phyloP scores from a whole-genome alignment of 2,888 invertebrate species.

The Chrysotoxum bicinctum region DNA sequence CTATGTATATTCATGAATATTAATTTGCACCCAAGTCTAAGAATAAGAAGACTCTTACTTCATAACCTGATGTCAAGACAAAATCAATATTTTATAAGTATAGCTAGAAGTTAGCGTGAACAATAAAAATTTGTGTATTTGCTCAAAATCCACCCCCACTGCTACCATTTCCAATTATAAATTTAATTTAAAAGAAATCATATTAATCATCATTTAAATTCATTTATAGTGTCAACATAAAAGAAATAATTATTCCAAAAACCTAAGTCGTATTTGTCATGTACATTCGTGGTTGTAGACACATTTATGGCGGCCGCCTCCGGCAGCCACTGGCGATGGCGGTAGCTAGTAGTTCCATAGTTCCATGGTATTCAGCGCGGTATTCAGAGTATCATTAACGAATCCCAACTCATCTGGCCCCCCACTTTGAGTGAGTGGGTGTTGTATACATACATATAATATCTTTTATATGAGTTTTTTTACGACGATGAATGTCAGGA shows the following conservation, averaged over 20 bases:
- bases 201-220: slow-evolving; percentile 16
- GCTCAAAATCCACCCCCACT: neutral
- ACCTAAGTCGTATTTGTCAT: slow-evolving; percentile 10
- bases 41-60: no score
- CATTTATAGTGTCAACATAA: neutral
- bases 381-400: slow-evolving; percentile 26
- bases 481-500: slow-evolving; percentile 30
- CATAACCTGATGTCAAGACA: neutral
- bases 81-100: neutral
- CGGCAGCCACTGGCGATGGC: neutral
- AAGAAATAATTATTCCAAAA: slow-evolving; percentile 1
- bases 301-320: neutral
- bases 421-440: slow-evolving; percentile 46
- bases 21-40: no score
- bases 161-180: slow-evolving; percentile 1
- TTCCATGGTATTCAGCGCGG: neutral
- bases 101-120: neutral
- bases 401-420: slow-evolving; percentile 12
- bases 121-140: neutral
- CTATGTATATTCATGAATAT: no score
- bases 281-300: neutral
- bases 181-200: slow-evolving; percentile 2
- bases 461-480: slow-evolving; percentile 26
- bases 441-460: slow-evolving; percentile 8
- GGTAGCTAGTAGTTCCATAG: neutral